Conservation (phyloP, 1,140 invertebrate species). For the Drosophila nigrodunni region DNA sequence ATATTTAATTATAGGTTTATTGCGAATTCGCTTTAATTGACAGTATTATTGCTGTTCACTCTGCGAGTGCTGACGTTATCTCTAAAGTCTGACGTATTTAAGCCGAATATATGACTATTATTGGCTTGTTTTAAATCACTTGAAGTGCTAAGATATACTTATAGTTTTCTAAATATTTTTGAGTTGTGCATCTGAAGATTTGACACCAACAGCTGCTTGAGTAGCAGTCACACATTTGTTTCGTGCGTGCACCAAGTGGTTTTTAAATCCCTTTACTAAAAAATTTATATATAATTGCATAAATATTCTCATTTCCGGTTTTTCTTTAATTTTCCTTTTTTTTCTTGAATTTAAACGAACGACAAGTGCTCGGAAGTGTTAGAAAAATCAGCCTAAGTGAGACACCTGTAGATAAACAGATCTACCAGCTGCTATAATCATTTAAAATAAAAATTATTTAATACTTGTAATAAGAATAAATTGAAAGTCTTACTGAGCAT, state of each 20-base stretch:
- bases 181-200: neutral
- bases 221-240: neutral
- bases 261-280: neutral
- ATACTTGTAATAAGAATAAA: no score
- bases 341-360: no score
- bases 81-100: neutral
- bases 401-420: no score
- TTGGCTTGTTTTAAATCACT: neutral
- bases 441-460: no score
- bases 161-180: neutral
- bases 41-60: constrained; percentile 13
- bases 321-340: no score
- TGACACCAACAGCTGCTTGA: neutral
- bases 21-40: constrained; percentile 37
- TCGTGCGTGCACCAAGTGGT: neutral
- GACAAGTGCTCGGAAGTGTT: no score
- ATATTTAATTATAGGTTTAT: constrained; percentile 54
- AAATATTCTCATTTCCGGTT: neutral
- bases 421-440: no score
- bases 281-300: neutral
- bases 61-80: neutral
- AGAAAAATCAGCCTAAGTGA: no score
- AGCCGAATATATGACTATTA: no score
- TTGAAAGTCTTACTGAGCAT: no score
- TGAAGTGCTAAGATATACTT: neutral